Base-by-base conservation (phyloP, 1,140 invertebrate species). In the Trichoplusia ni region DNA sequence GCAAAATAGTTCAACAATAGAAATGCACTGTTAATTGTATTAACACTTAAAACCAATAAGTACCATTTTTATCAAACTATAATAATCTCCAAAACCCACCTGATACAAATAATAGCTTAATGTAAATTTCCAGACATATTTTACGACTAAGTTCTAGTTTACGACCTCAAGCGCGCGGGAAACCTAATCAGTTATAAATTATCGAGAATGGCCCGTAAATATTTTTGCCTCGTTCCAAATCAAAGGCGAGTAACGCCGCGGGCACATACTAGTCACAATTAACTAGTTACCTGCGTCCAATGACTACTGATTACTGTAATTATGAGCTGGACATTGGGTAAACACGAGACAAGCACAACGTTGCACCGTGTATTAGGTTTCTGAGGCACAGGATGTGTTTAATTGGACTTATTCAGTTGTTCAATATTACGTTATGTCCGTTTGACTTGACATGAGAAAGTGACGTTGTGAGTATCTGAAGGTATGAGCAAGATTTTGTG, bases 131-230 rank as follows among this genome's bases (percentile, higher is more conserved):
- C 2, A 16, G 27, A 49, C 46, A 49, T 8, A 47, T 31, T 49
- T 49, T 31, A 49, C n/a, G 27, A 13, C 46, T 49, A 0, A 7
- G 18, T 8, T 40, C 25, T 49, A 49, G 27, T 49, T 31, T 31
- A 31, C 46, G 46, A 29, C 14, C 7, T n/a, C 18, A 27, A 18
- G 29, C 8, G 25, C 21, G 46, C 13, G 25, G 23, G 25, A 49
- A 49, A 49, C 18, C 14, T 29, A 49, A 31, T 49, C 46, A 16
- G 18, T 49, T 29, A 49, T 49, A 49, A 49, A 49, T 49, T 29
- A 31, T 31, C 8, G 2, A 23, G 2, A 29, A 8, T 16, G 5
- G 14, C 13, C 13, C 31, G n/a, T 35, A 19, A 51, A 51, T 51
- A 51, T 51, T 35, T 51, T 51, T 35, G 29, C 6, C 16, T 16